Percentiles rank a stretch among this genome's conserved stretches.
Conservation (phyloP, 2,888 invertebrate species). For the Leucophora obtusa region DNA sequence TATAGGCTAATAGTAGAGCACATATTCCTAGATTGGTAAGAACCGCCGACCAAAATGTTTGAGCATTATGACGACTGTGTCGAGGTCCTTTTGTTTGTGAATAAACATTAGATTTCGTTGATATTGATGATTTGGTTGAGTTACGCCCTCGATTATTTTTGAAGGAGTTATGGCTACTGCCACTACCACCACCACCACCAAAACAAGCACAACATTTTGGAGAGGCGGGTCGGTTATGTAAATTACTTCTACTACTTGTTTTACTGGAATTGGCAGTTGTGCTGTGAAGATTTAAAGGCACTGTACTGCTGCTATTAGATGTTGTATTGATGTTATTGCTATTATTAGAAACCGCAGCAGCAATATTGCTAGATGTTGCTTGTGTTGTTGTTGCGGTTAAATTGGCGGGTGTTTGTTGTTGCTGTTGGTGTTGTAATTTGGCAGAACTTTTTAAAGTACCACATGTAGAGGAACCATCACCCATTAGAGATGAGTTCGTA, state of each 20-base stretch:
- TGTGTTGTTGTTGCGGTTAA: constrained; percentile 34
- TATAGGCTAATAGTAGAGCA: constrained; percentile 88
- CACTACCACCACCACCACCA: constrained; percentile 54
- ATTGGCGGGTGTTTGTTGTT: constrained; percentile 53
- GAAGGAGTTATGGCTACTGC: constrained; percentile 13
- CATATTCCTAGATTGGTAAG: constrained; percentile 91
- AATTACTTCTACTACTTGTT: constrained; percentile 66
- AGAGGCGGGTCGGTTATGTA: constrained; percentile 65
- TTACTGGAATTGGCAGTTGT: constrained; percentile 65
- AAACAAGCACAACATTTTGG: constrained; percentile 67
- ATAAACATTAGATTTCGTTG: constrained; percentile 62
- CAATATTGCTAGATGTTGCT: constrained; percentile 43
- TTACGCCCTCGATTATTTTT: constrained; percentile 57
- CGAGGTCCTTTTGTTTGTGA: constrained; percentile 69
- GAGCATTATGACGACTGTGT: constrained; percentile 68
- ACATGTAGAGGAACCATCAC: constrained; percentile 65
- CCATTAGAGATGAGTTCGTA: constrained; percentile 29
- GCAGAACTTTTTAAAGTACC: constrained; percentile 73
- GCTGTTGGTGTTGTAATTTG: constrained; percentile 64
- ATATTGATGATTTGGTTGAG: constrained; percentile 58
- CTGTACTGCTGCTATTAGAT: constrained; percentile 62
- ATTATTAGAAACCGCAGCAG: constrained; percentile 58
- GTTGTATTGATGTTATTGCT: constrained; percentile 58
- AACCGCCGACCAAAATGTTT: constrained; percentile 82
- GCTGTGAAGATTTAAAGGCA: constrained; percentile 62